phyloP scores from a whole-genome alignment of 2,888 invertebrate genomes.

The Nomada hirtipes region DNA sequence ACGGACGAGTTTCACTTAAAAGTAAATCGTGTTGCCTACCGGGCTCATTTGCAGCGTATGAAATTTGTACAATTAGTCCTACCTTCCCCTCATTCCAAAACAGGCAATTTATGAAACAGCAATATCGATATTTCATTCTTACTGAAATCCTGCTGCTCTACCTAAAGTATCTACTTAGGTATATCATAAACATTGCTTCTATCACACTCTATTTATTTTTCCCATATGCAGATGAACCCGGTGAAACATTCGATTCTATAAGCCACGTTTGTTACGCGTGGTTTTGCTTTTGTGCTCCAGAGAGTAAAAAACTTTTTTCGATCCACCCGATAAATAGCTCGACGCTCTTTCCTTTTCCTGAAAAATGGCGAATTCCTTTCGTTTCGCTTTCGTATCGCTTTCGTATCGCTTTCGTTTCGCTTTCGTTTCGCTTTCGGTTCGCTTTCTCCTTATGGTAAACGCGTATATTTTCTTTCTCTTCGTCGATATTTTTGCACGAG shows the following conservation, averaged over 20 bases:
- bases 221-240: neutral
- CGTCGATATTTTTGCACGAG: slow-evolving; percentile 17
- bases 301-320: slow-evolving; percentile 7
- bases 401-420: neutral
- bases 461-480: neutral
- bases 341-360: neutral
- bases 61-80: neutral
- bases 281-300: slow-evolving; percentile 16
- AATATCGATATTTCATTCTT: neutral
- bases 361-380: neutral
- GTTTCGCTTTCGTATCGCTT: neutral
- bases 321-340: slow-evolving; percentile 5
- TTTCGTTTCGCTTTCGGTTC: neutral
- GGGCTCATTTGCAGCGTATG: slow-evolving; percentile 26
- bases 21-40: slow-evolving; percentile 31
- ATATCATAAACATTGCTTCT: neutral
- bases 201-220: neutral
- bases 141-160: too few relatives aligned
- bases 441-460: neutral
- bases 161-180: too few relatives aligned
- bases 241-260: neutral
- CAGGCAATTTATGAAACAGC: too few relatives aligned
- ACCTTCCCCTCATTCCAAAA: too few relatives aligned
- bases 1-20: slow-evolving; percentile 57
- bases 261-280: slow-evolving; percentile 6